phyloP scores from a whole-genome alignment of 2,888 invertebrate genomes.

The Athalia circularis region DNA sequence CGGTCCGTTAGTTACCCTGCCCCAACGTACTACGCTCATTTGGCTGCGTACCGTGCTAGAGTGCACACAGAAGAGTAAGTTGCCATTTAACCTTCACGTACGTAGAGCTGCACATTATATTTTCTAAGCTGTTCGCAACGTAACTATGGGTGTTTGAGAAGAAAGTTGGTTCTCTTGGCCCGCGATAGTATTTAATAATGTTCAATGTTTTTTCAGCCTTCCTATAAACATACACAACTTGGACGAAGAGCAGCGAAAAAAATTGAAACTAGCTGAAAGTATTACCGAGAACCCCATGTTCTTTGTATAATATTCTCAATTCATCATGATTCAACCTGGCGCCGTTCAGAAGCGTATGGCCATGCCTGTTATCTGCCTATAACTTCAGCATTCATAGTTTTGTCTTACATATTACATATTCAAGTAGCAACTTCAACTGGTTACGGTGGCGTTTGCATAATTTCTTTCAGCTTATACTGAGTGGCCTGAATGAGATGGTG shows the following conservation, averaged over 20 bases:
- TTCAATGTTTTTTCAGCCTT: conserved; percentile 69
- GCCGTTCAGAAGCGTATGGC: not conserved
- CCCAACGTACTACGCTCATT: conserved; percentile 91
- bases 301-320: conserved; percentile 77
- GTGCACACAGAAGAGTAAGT: conserved; percentile 76
- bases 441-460: too few species aligned
- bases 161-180: not conserved
- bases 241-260: conserved; percentile 74
- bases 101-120: conserved; percentile 37
- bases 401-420: too few species aligned
- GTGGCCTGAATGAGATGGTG: too few species aligned
- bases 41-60: conserved; percentile 85
- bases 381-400: too few species aligned
- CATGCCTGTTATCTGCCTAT: not conserved
- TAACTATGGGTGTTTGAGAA: conserved; percentile 19
- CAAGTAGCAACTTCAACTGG: too few species aligned
- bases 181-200: not conserved
- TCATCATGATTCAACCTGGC: not conserved
- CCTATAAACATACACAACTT: conserved; percentile 75
- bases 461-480: too few species aligned
- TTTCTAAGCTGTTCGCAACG: conserved; percentile 38
- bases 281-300: conserved; percentile 81
- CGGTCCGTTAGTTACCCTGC: conserved; percentile 91
- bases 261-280: conserved; percentile 77
- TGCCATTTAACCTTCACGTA: conserved; percentile 25